Conservation (phyloP, 1,140 invertebrate species). For the Drosophila santomea region DNA sequence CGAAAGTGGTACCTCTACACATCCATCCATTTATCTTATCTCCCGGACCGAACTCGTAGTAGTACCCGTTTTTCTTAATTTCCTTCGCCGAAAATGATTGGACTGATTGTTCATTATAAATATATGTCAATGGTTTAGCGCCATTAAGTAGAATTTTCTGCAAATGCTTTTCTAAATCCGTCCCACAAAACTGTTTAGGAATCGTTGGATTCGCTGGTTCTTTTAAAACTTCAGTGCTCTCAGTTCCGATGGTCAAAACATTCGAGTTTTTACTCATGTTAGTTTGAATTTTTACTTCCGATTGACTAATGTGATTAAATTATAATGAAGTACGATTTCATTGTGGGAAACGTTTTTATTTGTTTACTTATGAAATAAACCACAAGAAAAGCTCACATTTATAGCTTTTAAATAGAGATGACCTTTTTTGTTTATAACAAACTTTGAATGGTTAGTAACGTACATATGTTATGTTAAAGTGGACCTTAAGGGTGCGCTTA, state of each 20-base stretch:
- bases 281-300: no score
- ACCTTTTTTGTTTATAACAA: background rate
- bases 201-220: background rate
- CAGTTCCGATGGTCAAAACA: constrained; percentile 10
- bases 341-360: background rate
- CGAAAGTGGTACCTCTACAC: constrained; percentile 5
- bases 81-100: constrained; percentile 3
- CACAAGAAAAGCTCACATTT: background rate
- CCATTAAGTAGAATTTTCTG: constrained; percentile 15
- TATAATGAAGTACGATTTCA: background rate
- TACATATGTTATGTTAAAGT: background rate
- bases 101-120: background rate
- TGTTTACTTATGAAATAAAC: background rate
- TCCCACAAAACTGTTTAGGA: background rate
- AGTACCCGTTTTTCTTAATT: constrained; percentile 10
- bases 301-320: background rate
- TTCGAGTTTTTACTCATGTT: constrained; percentile 1
- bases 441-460: background rate
- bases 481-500: no score
- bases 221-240: background rate
- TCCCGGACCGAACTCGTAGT: constrained; percentile 8
- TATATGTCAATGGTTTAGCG: background rate
- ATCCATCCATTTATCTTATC: constrained; percentile 9
- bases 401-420: constrained; percentile 10
- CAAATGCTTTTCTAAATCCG: background rate